These are phyloP conservation scores for Allobates femoralis DNA, from an alignment of 2,797 vertebrate genomes.

Conservation along the genomic window DNA sequence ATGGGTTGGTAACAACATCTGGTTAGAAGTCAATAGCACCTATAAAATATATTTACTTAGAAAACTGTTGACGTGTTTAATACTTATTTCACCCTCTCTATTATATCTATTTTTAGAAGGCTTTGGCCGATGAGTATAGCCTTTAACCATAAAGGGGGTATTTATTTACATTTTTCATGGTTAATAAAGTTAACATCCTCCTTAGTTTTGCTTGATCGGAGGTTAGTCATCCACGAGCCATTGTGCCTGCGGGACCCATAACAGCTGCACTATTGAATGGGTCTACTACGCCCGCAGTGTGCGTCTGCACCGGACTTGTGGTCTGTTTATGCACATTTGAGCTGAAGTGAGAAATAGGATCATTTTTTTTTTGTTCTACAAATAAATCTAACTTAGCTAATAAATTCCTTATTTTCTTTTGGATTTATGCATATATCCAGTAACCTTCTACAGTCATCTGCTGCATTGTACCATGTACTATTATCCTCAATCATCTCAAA, in stretches of 20 bases:
- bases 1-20: no score
- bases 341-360: background rate
- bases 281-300: background rate
- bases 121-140: background rate
- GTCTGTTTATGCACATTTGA: background rate
- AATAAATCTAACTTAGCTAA: background rate
- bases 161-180: no score
- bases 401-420: background rate
- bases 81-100: no score
- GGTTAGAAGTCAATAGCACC: no score
- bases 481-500: slow-evolving; percentile 48
- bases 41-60: no score
- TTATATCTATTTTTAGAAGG: no score
- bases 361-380: background rate
- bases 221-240: background rate
- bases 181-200: background rate
- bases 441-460: slow-evolving; percentile 40
- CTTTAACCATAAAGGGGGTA: background rate
- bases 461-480: slow-evolving; percentile 19
- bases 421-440: background rate
- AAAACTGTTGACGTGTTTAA: no score
- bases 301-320: background rate
- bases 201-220: background rate
- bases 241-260: background rate
- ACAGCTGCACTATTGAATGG: background rate